Conservation (phyloP, 2,113 vertebrate species). For the Eptesicus fuscus region DNA sequence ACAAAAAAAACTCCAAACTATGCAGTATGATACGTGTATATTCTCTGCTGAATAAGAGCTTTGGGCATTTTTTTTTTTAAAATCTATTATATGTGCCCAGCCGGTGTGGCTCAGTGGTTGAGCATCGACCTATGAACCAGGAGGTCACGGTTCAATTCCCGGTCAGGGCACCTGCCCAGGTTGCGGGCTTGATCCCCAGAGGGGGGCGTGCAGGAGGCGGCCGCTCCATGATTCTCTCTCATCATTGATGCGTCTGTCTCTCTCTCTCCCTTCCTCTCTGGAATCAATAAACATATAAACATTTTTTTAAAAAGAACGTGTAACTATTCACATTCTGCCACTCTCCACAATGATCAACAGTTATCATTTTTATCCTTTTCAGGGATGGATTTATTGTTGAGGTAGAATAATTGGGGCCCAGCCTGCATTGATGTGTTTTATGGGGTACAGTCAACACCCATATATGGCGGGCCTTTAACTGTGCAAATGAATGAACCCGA, state of each 20-base stretch:
- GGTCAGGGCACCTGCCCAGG: not conserved
- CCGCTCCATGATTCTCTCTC: no score
- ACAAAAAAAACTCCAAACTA: slow-evolving; percentile 32
- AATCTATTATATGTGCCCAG: slow-evolving; percentile 64
- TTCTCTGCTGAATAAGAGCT: slow-evolving; percentile 66
- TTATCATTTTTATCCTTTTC: slow-evolving; percentile 81
- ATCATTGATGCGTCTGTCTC: no score
- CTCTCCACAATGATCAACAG: slow-evolving; percentile 71
- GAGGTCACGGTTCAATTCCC: not conserved
- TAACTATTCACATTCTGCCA: slow-evolving; percentile 47
- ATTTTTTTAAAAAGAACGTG: slow-evolving; percentile 1
- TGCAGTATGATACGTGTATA: slow-evolving; percentile 69
- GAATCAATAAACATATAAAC: not conserved
- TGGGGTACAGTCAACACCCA: slow-evolving; percentile 78
- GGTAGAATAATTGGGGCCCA: slow-evolving; percentile 78
- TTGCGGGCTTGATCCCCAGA: no score
- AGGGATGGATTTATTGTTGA: slow-evolving; percentile 81
- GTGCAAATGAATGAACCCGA: slow-evolving; percentile 78
- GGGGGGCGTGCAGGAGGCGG: no score
- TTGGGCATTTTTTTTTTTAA: slow-evolving; percentile 49
- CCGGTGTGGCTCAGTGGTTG: no score
- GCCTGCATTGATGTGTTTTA: slow-evolving; percentile 80
- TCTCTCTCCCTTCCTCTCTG: not conserved
- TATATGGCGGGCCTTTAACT: slow-evolving; percentile 74
- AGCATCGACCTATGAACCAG: no score